Evolutionary conservation across 64 coral and sea anemone species (phyloP), one percentile per base, ranked within the genome.

Genomic region (Astreopora myriophthalma): DNA sequence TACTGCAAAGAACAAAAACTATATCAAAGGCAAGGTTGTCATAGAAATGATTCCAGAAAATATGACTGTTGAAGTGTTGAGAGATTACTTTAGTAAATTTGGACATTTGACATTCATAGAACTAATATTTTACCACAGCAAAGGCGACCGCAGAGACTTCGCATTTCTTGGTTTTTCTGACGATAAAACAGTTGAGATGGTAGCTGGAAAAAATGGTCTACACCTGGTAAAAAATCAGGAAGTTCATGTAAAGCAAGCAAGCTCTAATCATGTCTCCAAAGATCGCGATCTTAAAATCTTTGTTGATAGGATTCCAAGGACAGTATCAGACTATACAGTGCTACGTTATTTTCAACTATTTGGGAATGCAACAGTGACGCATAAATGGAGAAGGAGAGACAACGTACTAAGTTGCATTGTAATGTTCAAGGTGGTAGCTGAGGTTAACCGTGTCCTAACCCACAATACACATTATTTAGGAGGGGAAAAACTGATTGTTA

Each of bases 291-390:
- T 77, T 0, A 76, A 92, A 34, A 64, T 92, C 74, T 86, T 92
- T 86, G 69, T 85, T 40, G 90, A 92, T 40, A 92, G 63, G 73
- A 85, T 92, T 55, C 90, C 90, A 92, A 25, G 69, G 5, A 25
- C 19, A 3, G 85, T 86, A 11, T 86, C n/a, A 68, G 19, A 20
- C 20, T 2, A 38, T 22, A 67, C 76, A 65, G 3, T 92, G 7
- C 62, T 24, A n/a, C 8, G 27, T 5, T 86, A 65, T 49, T 86
- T 92, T 66, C 46, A 86, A 74, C 37, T 37, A 67, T 92, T 86
- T 77, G 81, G 82, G 2, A 19, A 76, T 52, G 57, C 35, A 1
- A 30, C 74, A 0, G 3, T 86, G 27, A 66, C 66, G 3, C 63
- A 34, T 46, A 86, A 80, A 33, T 77, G 49, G 27, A 64, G 74